Evolutionary conservation across 2,797 vertebrate genomes (phyloP).

Genomic region (Neosilurus hyrtlii): DNA sequence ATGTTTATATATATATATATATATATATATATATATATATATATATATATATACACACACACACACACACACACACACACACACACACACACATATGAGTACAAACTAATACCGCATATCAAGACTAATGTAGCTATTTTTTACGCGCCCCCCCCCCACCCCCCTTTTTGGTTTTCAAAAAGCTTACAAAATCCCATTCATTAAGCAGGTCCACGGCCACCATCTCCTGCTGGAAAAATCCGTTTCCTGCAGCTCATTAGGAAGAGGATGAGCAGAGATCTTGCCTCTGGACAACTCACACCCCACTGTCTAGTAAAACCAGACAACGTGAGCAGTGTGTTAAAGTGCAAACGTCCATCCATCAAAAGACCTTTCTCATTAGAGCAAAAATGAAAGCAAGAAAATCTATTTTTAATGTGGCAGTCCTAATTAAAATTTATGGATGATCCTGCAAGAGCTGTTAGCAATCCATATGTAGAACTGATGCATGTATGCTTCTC

Average conservation of each 20-base stretch:
- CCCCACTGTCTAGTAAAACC: slow-evolving; percentile 56
- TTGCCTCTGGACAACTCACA: slow-evolving; percentile 26
- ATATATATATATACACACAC: too few relatives aligned
- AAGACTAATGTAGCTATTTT: background rate
- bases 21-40: too few relatives aligned
- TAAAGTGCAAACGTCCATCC: slow-evolving; percentile 36
- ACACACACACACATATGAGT: too few relatives aligned
- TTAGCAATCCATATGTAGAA: background rate
- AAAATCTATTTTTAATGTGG: background rate
- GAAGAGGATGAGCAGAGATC: slow-evolving; percentile 42
- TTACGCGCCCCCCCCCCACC: too few relatives aligned
- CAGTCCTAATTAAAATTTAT: background rate
- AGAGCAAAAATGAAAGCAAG: slow-evolving; percentile 3
- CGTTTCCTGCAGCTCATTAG: slow-evolving; percentile 49
- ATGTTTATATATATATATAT: too few relatives aligned
- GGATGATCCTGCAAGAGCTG: background rate
- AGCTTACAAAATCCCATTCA: slow-evolving; percentile 22
- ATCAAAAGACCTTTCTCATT: slow-evolving; percentile 13
- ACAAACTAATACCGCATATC: slow-evolving; percentile 16
- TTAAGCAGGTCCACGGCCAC: slow-evolving; percentile 21
- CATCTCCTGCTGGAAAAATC: slow-evolving; percentile 41
- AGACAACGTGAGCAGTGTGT: slow-evolving; percentile 56
- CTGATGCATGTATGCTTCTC: slow-evolving; percentile 20
- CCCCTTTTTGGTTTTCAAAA: background rate
- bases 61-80: too few relatives aligned